Evolutionary conservation across 1,140 invertebrate genomes (phyloP).

Genomic region (Conus ventricosus): DNA sequence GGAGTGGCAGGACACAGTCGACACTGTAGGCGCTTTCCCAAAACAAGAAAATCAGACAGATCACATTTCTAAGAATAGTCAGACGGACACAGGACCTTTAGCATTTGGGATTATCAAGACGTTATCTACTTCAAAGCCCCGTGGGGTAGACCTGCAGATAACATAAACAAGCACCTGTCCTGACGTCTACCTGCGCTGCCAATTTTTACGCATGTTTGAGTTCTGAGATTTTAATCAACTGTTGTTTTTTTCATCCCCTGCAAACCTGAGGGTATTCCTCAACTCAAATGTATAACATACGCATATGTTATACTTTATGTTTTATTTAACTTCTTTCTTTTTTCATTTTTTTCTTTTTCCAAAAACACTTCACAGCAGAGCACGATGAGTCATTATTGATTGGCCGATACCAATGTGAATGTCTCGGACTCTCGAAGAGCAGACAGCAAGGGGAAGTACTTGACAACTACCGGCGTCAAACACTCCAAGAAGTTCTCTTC

Average conservation of each 20-base stretch:
- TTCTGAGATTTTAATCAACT: neutral
- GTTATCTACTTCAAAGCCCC: conserved; percentile 23
- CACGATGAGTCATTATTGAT: conserved; percentile 39
- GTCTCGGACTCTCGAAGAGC: conserved; percentile 14
- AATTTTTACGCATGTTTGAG: conserved; percentile 16
- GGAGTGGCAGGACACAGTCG: neutral
- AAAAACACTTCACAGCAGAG: neutral
- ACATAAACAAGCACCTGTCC: conserved; percentile 23
- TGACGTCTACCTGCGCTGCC: conserved; percentile 17
- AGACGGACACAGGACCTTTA: conserved; percentile 12
- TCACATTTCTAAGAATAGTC: neutral
- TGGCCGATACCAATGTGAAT: conserved; percentile 28
- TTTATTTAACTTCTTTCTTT: neutral
- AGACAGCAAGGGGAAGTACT: conserved; percentile 22
- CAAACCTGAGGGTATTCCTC: neutral
- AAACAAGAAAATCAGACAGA: neutral
- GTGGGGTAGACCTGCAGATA: conserved; percentile 1
- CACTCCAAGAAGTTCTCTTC: conserved; percentile 19
- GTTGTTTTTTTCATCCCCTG: neutral
- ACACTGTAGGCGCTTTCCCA: neutral
- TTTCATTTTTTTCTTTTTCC: too few relatives aligned
- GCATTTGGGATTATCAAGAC: neutral
- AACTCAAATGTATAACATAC: neutral
- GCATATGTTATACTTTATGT: neutral
- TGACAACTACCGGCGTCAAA: conserved; percentile 20